A percentile compares a stretch with the other conserved stretches of the same genome.
These are phyloP conservation scores for Ferdinandea cuprea DNA, from an alignment of 2,888 invertebrate genomes.

Conservation along the genomic window DNA sequence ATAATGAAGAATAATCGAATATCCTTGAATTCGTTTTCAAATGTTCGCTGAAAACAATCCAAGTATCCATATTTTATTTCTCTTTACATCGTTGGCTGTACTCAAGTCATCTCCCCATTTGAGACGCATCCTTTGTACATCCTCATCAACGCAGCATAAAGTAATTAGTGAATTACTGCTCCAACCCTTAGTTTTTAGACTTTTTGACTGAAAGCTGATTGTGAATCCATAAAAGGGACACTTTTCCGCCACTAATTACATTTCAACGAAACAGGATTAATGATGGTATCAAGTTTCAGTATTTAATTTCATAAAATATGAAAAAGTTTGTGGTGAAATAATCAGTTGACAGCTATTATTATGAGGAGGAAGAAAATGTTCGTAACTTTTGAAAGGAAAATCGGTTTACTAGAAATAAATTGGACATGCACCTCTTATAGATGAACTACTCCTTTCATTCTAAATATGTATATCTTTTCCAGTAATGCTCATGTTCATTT, in stretches of 20 bases:
- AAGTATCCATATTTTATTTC: background rate
- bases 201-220: conserved; percentile 57
- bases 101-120: background rate
- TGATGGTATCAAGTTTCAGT: conserved; percentile 77
- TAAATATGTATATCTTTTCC: conserved; percentile 1
- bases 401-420: background rate
- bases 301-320: conserved; percentile 76
- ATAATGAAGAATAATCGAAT: conserved; percentile 83
- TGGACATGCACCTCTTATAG: background rate
- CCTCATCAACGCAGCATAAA: conserved; percentile 72
- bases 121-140: conserved; percentile 36
- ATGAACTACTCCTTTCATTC: conserved; percentile 5
- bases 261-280: conserved; percentile 75
- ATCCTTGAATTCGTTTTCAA: conserved; percentile 58
- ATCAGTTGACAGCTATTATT: conserved; percentile 53
- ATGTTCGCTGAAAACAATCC: background rate
- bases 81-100: background rate
- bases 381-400: background rate
- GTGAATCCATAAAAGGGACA: conserved; percentile 74
- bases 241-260: conserved; percentile 74
- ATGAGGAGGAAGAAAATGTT: conserved; percentile 2
- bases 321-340: conserved; percentile 45
- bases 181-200: conserved; percentile 58
- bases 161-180: conserved; percentile 73
- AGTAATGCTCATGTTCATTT: conserved; percentile 3